Base-by-base conservation (phyloP, 2,113 vertebrate genomes). In the Centrocercus urophasianus region DNA sequence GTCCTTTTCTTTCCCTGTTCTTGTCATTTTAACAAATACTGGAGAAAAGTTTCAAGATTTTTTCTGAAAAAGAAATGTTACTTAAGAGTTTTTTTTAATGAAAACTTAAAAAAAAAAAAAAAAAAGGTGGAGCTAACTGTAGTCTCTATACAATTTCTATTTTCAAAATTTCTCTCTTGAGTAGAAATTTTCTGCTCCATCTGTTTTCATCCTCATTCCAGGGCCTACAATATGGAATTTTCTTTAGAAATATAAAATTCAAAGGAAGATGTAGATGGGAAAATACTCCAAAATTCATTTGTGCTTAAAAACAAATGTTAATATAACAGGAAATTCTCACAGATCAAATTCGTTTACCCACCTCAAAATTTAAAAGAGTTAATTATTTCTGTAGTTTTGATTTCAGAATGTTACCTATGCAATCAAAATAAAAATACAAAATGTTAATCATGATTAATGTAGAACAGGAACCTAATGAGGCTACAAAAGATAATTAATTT, bases 351-450 rank as follows among this genome's bases (percentile, higher is more conserved):
- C 8, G 38, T 87, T 91, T 87, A 13, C 27, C 89, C 17, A 63
- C 56, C 21, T 59, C 71, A 82, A 92, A 89, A 38, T 43, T 32
- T 67, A 1, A 75, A 83, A 75, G 21, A 83, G 81, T 47, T 86
- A 86, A 79, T 76, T 93, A 95, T 80, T 75, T 27, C 32, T 74
- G 34, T 73, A 79, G 60, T 34, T 84, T 73, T 66, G 45, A 77
- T 83, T 95, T 90, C 2, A 80, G 90, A 95, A 86, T 83, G 8
- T 86, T 96, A 84, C 42, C 54, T 54, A 7, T 80, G 70, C 47
- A 96, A 96, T 94, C 63, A 95, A 95, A 96, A 96, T 69, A 95
- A 86, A 95, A 93, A 89, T 76, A 67, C 17, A 79, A 91, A 93
- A 77, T 73, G 28, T 5, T 90, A 93, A 93, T 88, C 32, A 45